phyloP scores from a whole-genome alignment of 2,113 vertebrate genomes.

The Rhinolophus sinicus region DNA sequence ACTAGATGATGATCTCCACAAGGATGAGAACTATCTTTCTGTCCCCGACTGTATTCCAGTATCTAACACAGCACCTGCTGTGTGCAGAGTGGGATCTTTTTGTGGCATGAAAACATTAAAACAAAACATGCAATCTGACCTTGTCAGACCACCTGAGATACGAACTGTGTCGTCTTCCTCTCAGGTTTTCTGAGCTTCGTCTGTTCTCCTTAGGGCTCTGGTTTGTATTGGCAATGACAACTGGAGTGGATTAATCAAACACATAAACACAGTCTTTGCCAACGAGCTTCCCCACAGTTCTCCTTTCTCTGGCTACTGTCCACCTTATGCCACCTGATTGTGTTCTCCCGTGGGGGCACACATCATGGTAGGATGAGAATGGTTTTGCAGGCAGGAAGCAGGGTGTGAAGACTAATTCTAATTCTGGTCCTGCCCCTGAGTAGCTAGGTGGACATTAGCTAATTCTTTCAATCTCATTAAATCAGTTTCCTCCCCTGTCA shows the following conservation, averaged over 20 bases:
- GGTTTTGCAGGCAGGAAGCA: neutral
- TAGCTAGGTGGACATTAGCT: neutral
- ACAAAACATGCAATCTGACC: neutral
- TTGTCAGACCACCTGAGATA: neutral
- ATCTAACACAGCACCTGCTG: neutral
- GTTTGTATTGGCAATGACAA: accelerated
- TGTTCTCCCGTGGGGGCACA: neutral
- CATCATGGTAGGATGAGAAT: neutral
- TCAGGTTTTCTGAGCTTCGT: neutral
- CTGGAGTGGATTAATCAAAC: neutral
- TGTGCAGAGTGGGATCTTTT: no score
- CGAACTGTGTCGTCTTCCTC: neutral
- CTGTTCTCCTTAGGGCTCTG: neutral
- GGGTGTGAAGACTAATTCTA: neutral
- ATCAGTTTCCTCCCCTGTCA: neutral
- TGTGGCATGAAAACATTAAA: neutral
- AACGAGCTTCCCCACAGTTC: neutral
- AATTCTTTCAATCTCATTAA: neutral
- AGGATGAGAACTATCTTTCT: neutral
- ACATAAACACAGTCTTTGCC: neutral
- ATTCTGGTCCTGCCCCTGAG: neutral
- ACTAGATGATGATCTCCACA: neutral
- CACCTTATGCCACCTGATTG: no score
- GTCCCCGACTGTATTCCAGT: neutral
- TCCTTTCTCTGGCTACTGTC: neutral